Evolutionary conservation across 2,113 vertebrate genomes (phyloP), one percentile per base, ranked within the genome.

Genomic region (Tauraco erythrolophus): DNA sequence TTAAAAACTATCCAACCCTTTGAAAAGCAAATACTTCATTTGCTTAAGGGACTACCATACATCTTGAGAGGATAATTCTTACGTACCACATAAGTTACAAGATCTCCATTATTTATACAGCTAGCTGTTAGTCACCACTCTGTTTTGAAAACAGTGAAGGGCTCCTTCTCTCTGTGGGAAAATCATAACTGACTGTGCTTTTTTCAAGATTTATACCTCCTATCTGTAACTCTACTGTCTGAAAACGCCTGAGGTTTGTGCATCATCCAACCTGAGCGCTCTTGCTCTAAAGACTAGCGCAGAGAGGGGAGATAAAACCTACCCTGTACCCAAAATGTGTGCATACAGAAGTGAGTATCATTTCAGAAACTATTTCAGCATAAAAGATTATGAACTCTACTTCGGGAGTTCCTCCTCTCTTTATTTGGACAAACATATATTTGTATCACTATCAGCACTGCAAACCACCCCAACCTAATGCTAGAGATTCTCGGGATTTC

Each of bases 101-200:
- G 41, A 92, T 68, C 88, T 78, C 79, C 64, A 70, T 86, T 93
- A 89, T 92, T 95, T 94, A 94, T 70, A 86, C 68, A 86, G 41
- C 66, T 90, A 58, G 46, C 43, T 66, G 58, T 95, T 93, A 95
- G 85, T 92, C 92, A 94, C 68, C 78, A 70, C 33, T 74, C 88
- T 92, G 78, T 95, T 94, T 84, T 60, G 45, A 92, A 96, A 95
- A 91, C 72, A 91, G 80, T 68, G 68, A 81, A 89, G 37, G 64
- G 56, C 33, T 96, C n/a, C 46, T 86, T 48, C 50, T 88, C 61
- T 93, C 79, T 43, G 46, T 45, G 72, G 41, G 51, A 85, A 94
- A 86, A 95, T 35, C 66, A 24, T 37, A 93, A 78, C 46, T 61
- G 61, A 60, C 56, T 90, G 62, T 72, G 70, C 57, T 94, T 95